phyloP scores from a whole-genome alignment of 2,888 invertebrate species.

The Acleris cristana region DNA sequence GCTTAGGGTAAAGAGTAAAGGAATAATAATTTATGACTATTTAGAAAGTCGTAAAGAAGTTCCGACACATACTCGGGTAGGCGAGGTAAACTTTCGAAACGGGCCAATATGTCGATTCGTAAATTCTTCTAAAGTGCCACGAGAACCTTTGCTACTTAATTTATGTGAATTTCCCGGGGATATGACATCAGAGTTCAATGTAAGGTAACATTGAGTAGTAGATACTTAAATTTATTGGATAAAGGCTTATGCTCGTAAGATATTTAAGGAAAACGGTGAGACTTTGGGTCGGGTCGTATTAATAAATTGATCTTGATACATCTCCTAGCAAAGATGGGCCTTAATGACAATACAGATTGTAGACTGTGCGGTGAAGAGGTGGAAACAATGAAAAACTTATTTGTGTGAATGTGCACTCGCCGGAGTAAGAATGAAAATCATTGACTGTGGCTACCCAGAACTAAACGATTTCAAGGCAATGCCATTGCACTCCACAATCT shows the following conservation, averaged over 20 bases:
- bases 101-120: constrained; percentile 5
- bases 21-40: constrained; percentile 28
- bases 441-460: no score
- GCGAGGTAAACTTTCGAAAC: constrained; percentile 15
- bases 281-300: no score
- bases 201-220: background rate
- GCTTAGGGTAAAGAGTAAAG: constrained; percentile 22
- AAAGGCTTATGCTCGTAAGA: background rate
- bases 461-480: no score
- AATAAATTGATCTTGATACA: no score
- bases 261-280: no score
- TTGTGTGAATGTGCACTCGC: no score
- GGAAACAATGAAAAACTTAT: no score
- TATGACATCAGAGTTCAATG: background rate
- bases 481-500: no score
- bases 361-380: no score
- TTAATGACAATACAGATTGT: no score
- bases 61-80: constrained; percentile 17
- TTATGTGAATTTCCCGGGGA: constrained; percentile 1
- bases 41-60: constrained; percentile 32
- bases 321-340: no score
- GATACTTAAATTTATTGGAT: background rate
- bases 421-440: no score
- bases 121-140: constrained; percentile 18
- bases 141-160: constrained; percentile 1